phyloP scores from a whole-genome alignment of 2,113 vertebrate genomes.

The Festucalex cinctus region DNA sequence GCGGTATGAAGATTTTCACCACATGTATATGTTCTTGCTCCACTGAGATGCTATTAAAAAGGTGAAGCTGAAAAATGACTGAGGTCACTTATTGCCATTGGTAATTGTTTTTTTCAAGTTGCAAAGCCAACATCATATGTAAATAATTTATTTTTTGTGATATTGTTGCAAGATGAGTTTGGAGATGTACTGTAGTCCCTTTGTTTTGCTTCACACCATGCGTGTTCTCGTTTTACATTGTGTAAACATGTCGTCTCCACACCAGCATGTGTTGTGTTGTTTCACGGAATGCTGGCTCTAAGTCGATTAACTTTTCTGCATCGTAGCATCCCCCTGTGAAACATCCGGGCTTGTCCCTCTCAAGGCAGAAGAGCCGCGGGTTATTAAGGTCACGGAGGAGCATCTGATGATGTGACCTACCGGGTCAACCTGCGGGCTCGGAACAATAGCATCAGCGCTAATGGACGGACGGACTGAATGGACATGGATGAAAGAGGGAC shows the following conservation, averaged over 20 bases:
- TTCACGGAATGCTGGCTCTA: slow-evolving; percentile 19
- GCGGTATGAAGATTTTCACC: too few relatives aligned
- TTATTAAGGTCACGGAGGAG: slow-evolving; percentile 54
- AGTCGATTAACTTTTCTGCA: slow-evolving; percentile 15
- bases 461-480: slow-evolving; percentile 50
- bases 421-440: slow-evolving; percentile 41
- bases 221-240: not conserved
- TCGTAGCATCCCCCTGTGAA: slow-evolving; percentile 9
- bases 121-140: too few relatives aligned
- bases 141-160: too few relatives aligned
- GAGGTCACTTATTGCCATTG: too few relatives aligned
- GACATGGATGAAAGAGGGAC: slow-evolving; percentile 25
- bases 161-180: too few relatives aligned
- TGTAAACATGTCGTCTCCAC: not conserved
- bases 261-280: slow-evolving; percentile 5
- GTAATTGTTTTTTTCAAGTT: too few relatives aligned
- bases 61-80: too few relatives aligned
- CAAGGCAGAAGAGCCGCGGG: slow-evolving; percentile 32
- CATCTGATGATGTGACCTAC: slow-evolving; percentile 66
- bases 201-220: not conserved
- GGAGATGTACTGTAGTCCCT: too few relatives aligned
- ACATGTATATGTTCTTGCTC: too few relatives aligned
- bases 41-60: too few relatives aligned
- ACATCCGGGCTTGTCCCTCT: slow-evolving; percentile 17
- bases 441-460: slow-evolving; percentile 63